Conservation (phyloP, 2,888 invertebrate genomes). For the Drosophila hawaiiensis region DNA sequence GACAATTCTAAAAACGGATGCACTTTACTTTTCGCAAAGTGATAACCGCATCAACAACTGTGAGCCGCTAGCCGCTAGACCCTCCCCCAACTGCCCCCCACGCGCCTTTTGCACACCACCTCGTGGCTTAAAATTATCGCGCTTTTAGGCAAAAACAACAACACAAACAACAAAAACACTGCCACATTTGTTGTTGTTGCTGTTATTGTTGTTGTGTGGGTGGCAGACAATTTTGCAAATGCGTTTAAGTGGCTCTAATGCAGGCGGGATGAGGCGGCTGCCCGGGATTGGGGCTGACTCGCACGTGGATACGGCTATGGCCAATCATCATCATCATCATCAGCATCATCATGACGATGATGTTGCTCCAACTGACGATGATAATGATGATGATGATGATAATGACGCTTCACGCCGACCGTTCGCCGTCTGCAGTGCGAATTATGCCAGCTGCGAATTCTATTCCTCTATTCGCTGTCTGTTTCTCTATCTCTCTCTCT, state of each 20-base stretch:
- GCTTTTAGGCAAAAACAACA: constrained; percentile 55
- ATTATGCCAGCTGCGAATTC: constrained; percentile 56
- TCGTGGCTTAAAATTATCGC: constrained; percentile 67
- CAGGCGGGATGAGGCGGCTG: constrained; percentile 72
- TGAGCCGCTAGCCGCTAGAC: constrained; percentile 20
- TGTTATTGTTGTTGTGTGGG: constrained; percentile 66
- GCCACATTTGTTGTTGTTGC: constrained; percentile 17
- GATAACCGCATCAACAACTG: constrained; percentile 73
- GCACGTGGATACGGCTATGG: constrained; percentile 72
- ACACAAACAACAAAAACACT: constrained; percentile 25
- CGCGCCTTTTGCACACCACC: constrained; percentile 10
- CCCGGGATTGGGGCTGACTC: constrained; percentile 38
- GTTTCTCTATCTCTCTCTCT: not conserved
- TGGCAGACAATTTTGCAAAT: constrained; percentile 77
- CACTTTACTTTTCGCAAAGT: constrained; percentile 76
- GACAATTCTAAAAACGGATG: constrained; percentile 74
- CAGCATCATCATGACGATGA: constrained; percentile 1
- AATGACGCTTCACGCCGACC: constrained; percentile 2
- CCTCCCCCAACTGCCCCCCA: not conserved
- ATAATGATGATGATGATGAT: constrained; percentile 3
- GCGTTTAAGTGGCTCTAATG: constrained; percentile 80
- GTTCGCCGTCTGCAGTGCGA: constrained; percentile 51
- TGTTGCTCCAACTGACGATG: constrained; percentile 15
- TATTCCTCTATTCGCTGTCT: constrained; percentile 6
- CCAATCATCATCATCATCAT: constrained; percentile 16